Conservation (phyloP, 2,797 vertebrate species). For the Adelosebastes latens region DNA sequence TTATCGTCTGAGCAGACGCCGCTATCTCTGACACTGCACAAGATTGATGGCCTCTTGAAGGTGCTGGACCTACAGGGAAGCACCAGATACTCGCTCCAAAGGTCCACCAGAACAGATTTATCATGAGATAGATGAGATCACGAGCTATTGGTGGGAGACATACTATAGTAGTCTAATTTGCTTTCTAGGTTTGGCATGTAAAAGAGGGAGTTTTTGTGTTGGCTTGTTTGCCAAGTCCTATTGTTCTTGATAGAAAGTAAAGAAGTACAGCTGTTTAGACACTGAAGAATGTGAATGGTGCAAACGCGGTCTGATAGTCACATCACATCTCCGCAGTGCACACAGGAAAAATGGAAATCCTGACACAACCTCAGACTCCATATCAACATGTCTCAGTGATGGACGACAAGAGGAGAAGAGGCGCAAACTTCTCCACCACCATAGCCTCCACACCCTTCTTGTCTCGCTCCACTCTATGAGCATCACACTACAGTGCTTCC, state of each 20-base stretch:
- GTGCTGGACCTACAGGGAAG: conserved; percentile 45
- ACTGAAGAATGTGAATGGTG: conserved; percentile 16
- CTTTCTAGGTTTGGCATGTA: conserved; percentile 43
- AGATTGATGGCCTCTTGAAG: conserved; percentile 54
- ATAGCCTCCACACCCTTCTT: neutral
- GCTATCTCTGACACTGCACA: conserved; percentile 42
- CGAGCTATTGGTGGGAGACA: conserved; percentile 40
- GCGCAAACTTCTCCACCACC: neutral
- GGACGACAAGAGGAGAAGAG: neutral
- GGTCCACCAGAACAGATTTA: conserved; percentile 37
- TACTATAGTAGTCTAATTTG: conserved; percentile 30
- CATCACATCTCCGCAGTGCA: neutral
- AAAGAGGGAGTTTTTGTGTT: conserved; percentile 31
- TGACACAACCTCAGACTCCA: neutral
- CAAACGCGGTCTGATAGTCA: neutral
- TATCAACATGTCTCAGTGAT: conserved; percentile 1
- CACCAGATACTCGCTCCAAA: conserved; percentile 8
- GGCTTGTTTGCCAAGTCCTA: conserved; percentile 22
- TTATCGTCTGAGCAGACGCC: conserved; percentile 41
- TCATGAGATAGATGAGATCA: conserved; percentile 45
- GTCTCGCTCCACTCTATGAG: neutral
- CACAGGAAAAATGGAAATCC: conserved; percentile 1
- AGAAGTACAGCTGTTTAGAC: conserved; percentile 39
- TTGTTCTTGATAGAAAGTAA: conserved; percentile 33
- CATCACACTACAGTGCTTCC: neutral